These are phyloP conservation scores for Anoplopoma fimbria DNA, from an alignment of 2,113 vertebrate species.

Conservation along the genomic window DNA sequence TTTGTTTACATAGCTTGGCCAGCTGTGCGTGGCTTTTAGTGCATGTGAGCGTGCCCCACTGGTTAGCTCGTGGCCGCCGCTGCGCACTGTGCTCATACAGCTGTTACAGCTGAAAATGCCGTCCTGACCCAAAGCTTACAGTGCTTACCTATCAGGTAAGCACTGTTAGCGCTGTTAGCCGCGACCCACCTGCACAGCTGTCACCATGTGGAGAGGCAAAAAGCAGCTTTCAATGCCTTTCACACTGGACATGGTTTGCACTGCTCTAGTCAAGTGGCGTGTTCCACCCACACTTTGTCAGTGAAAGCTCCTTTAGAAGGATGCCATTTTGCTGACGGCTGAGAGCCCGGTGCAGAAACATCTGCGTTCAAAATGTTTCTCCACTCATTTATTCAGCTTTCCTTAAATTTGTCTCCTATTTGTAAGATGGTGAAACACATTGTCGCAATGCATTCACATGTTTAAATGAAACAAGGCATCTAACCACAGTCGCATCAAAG, in stretches of 20 bases:
- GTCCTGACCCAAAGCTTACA: too few species aligned
- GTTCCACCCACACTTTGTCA: not conserved
- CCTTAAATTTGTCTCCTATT: not conserved
- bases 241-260: not conserved
- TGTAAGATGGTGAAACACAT: not conserved
- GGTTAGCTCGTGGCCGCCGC: not conserved
- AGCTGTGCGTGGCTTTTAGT: too few species aligned
- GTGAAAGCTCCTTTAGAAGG: not conserved
- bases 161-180: not conserved
- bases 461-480: constrained; percentile 51
- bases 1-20: too few species aligned
- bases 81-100: too few species aligned
- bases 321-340: not conserved
- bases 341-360: not conserved
- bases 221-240: not conserved
- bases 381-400: not conserved
- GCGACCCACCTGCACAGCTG: not conserved
- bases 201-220: not conserved
- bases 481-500: constrained; percentile 51
- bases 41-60: too few species aligned
- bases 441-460: not conserved
- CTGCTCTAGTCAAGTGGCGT: too few species aligned
- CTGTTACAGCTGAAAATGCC: too few species aligned
- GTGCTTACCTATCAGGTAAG: too few species aligned
- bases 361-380: not conserved